Conservation (phyloP, 2,888 invertebrate species). For the Leptarthrus brevirostris region DNA sequence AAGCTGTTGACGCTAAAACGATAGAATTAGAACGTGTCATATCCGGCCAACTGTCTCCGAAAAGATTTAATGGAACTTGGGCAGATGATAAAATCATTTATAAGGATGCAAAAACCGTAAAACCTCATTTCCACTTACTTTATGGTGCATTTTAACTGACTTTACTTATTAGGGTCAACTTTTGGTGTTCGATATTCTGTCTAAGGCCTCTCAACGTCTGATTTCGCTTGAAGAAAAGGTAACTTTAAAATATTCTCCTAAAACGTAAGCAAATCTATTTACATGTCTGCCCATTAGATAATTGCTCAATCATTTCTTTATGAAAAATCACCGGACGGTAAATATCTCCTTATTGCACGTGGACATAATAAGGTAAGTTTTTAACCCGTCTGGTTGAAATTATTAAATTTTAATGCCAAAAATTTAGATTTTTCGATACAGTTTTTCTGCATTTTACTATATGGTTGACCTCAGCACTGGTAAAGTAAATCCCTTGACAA, state of each 20-base stretch:
- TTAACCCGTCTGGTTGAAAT: neutral
- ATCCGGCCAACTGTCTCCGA: constrained; percentile 74
- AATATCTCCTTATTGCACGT: constrained; percentile 73
- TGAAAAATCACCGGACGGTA: constrained; percentile 75
- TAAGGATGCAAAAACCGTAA: constrained; percentile 69
- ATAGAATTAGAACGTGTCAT: constrained; percentile 79
- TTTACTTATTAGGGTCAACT: constrained; percentile 5
- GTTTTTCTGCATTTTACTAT: constrained; percentile 80
- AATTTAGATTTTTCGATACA: constrained; percentile 81
- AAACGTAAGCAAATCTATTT: constrained; percentile 60
- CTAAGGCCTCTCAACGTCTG: neutral
- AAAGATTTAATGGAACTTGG: constrained; percentile 85
- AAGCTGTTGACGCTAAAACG: constrained; percentile 55
- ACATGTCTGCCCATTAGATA: too few relatives aligned
- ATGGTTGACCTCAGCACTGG: constrained; percentile 74
- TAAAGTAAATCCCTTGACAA: constrained; percentile 64
- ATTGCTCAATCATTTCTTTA: constrained; percentile 63
- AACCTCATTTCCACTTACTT: neutral
- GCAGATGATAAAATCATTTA: constrained; percentile 76
- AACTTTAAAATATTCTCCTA: neutral
- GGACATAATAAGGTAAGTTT: constrained; percentile 73
- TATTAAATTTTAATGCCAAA: neutral
- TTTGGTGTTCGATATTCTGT: neutral
- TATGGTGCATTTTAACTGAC: neutral
- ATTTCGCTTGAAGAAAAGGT: constrained; percentile 7